A percentile compares a stretch with the other conserved stretches of the same genome.
These are phyloP conservation scores for Saccostrea cuccullata DNA, from an alignment of 1,140 invertebrate species.

Conservation along the genomic window DNA sequence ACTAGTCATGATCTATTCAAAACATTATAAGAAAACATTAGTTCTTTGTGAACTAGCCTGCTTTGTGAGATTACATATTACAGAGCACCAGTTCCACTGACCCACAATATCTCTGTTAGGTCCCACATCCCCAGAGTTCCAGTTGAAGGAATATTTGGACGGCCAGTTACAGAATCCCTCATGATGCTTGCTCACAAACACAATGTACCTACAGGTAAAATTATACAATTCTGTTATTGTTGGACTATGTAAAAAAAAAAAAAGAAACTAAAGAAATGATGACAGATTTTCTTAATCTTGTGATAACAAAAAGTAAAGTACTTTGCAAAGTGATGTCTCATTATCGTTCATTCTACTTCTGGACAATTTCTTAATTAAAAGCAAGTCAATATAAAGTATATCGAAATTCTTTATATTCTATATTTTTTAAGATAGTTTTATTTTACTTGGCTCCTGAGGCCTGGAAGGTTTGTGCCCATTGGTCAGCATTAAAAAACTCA, in stretches of 20 bases:
- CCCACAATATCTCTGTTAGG: slow-evolving; percentile 75
- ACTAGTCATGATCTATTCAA: no score
- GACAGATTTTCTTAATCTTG: no score
- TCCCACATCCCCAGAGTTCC: slow-evolving; percentile 77
- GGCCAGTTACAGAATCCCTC: slow-evolving; percentile 77
- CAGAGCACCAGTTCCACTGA: slow-evolving; percentile 49
- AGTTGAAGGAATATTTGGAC: slow-evolving; percentile 74
- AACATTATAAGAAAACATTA: no score
- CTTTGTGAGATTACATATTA: background rate
- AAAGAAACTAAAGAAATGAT: background rate
- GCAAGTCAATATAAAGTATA: no score
- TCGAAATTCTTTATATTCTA: background rate
- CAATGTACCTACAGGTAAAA: slow-evolving; percentile 70
- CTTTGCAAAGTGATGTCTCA: no score
- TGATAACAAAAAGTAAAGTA: no score
- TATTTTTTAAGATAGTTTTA: background rate
- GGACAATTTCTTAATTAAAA: no score
- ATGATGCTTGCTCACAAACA: slow-evolving; percentile 77
- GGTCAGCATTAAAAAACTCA: slow-evolving; percentile 61
- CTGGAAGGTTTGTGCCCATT: slow-evolving; percentile 63
- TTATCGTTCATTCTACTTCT: no score
- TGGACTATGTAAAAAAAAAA: background rate
- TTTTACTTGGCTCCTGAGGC: slow-evolving; percentile 67
- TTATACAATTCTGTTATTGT: background rate
- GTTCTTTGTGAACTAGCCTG: no score